Base-by-base conservation (phyloP, 2,113 vertebrate species). In the Pseudopodoces humilis region DNA sequence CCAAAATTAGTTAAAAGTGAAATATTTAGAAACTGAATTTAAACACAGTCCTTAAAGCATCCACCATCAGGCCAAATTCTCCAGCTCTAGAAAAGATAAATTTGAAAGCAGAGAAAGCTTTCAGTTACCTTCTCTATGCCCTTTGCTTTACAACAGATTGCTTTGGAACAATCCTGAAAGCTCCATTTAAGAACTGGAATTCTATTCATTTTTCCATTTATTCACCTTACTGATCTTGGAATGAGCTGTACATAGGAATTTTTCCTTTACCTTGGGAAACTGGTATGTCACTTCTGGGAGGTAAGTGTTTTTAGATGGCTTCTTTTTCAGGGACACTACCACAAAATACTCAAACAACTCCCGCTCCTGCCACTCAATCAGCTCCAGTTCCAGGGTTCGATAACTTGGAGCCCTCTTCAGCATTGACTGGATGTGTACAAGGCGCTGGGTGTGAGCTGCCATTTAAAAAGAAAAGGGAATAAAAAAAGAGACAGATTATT, bases 271-370 rank as follows among this genome's bases (percentile, higher is more conserved):
- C 99, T 99, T 99, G 43, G 99, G 99, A 96, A 99, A 99, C 96
- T 99, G 99, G 97, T 99, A 99, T 18, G 99, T 98, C 96, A 99
- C 99, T 96, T 99, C 99, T 7, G 99, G 99, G 74, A 98, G 97
- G 95, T 99, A 99, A 56, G 98, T 99, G 96, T 98, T 99, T 96
- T 99, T 99, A 94, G 98, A 98, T 13, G 99, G 98, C 97, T 99
- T 99, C 98, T 99, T 99, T 98, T 99, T 99, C 94, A 99, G 97
- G 33, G 99, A 99, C 83, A 99, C 98, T 60, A 99, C 99, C 88
- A 99, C 99, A 95, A 99, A 99, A 96, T 99, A 99, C 94, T 99
- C 99, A 85, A 99, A 99, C 49, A 99, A 98, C 94, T 99, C 99
- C 82, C 99, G 98, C 92, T 99, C 99, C 97, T 99, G 99, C 99